phyloP scores from a whole-genome alignment of 2,113 vertebrate genomes.

The Sylvia atricapilla region DNA sequence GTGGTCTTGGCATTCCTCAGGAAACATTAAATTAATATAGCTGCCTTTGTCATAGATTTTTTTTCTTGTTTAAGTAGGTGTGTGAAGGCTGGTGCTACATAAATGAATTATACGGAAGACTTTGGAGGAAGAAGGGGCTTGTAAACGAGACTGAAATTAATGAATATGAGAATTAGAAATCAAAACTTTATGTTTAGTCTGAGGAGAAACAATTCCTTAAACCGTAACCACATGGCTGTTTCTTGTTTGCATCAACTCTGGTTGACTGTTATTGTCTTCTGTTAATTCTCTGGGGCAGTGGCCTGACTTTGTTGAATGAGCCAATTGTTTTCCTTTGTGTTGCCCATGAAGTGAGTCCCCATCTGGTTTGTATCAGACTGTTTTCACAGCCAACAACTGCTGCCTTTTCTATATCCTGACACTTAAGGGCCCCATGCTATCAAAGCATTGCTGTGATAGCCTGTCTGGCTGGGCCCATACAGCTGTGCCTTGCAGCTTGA shows the following conservation, averaged over 20 bases:
- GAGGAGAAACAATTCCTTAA: slow-evolving; percentile 73
- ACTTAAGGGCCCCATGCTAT: slow-evolving; percentile 80
- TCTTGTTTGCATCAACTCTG: slow-evolving; percentile 77
- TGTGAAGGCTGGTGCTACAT: slow-evolving; percentile 33
- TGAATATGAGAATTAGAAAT: slow-evolving; percentile 77
- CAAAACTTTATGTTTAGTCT: slow-evolving; percentile 80
- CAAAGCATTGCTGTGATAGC: slow-evolving; percentile 77
- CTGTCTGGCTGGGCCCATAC: slow-evolving; percentile 74
- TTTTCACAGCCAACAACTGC: slow-evolving; percentile 86
- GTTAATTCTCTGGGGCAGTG: slow-evolving; percentile 74
- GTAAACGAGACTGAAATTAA: slow-evolving; percentile 68
- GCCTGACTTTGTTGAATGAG: slow-evolving; percentile 82
- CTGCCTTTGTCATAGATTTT: slow-evolving; percentile 24
- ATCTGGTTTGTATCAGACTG: slow-evolving; percentile 90
- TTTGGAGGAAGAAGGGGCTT: slow-evolving; percentile 51
- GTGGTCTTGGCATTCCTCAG: slow-evolving; percentile 51
- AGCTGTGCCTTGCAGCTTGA: slow-evolving; percentile 81
- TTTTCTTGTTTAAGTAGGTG: slow-evolving; percentile 37
- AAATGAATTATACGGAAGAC: slow-evolving; percentile 58
- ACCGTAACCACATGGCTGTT: slow-evolving; percentile 72
- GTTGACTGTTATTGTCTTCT: slow-evolving; percentile 79
- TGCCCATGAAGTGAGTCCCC: slow-evolving; percentile 81
- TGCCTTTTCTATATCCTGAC: slow-evolving; percentile 84
- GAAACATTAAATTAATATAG: slow-evolving; percentile 52
- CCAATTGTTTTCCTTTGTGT: slow-evolving; percentile 85